A percentile compares a stretch with the other conserved stretches of the same genome.
Conservation (phyloP, 2,888 invertebrate species). For the Allygus modestus region DNA sequence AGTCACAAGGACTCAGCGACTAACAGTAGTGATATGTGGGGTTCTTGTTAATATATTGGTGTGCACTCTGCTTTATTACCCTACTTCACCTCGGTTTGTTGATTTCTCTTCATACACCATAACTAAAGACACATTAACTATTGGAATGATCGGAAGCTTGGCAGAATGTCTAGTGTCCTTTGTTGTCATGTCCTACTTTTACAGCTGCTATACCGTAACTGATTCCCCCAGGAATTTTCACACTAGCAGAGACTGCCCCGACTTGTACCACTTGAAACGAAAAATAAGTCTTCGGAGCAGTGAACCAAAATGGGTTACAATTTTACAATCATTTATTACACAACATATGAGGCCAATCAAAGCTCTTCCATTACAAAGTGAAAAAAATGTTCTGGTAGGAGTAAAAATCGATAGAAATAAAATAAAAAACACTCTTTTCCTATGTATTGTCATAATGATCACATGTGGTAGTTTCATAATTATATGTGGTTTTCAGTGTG, state of each 20-base stretch:
- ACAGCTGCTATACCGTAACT: neutral
- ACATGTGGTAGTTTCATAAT: neutral
- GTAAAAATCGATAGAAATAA: neutral
- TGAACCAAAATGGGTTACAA: neutral
- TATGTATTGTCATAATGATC: neutral
- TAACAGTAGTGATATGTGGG: neutral
- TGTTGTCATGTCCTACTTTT: neutral
- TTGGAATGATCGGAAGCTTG: neutral
- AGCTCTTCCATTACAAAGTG: slow-evolving; percentile 11
- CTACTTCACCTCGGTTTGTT: neutral
- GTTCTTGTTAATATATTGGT: neutral
- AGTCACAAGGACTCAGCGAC: slow-evolving; percentile 23
- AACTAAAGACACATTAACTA: neutral
- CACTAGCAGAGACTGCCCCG: neutral
- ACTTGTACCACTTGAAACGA: slow-evolving; percentile 11
- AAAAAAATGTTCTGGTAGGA: neutral
- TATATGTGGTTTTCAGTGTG: neutral
- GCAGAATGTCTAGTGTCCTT: neutral
- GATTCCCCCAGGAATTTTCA: neutral
- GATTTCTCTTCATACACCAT: neutral
- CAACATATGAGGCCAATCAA: neutral
- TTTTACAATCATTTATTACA: neutral
- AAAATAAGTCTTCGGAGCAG: neutral
- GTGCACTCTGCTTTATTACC: neutral
- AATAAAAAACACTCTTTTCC: neutral